Percentiles rank a stretch among this genome's conserved stretches.
These are phyloP conservation scores for Craniophora ligustri DNA, from an alignment of 2,888 invertebrate genomes.

Conservation along the genomic window DNA sequence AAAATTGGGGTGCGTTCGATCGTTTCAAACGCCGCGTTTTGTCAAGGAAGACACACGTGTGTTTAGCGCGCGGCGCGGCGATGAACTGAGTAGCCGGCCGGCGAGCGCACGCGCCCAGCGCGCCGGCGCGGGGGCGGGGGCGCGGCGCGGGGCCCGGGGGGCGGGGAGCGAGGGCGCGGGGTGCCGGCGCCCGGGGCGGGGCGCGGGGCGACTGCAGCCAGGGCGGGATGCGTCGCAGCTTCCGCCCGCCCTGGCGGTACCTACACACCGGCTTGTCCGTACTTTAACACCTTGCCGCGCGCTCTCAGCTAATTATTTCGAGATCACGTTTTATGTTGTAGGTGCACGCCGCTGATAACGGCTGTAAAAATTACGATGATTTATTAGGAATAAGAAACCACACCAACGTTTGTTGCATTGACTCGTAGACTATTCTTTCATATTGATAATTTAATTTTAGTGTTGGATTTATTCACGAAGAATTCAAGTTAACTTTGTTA, in stretches of 20 bases:
- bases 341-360: constrained; percentile 56
- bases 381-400: constrained; percentile 23
- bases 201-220: constrained; percentile 66
- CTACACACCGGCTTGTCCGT: constrained; percentile 49
- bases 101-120: constrained; percentile 84
- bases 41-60: constrained; percentile 72
- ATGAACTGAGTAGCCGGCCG: constrained; percentile 85
- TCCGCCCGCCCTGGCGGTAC: constrained; percentile 80
- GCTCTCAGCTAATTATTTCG: constrained; percentile 62
- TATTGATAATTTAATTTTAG: too few species aligned
- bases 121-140: constrained; percentile 73
- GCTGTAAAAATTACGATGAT: constrained; percentile 38
- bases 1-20: constrained; percentile 75
- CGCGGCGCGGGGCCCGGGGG: constrained; percentile 66
- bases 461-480: too few species aligned
- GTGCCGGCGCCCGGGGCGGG: constrained; percentile 45
- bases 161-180: constrained; percentile 59
- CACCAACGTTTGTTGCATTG: constrained; percentile 1
- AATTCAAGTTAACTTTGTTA: too few species aligned
- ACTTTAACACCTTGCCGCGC: constrained; percentile 51
- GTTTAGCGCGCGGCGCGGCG: constrained; percentile 82
- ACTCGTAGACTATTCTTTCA: neutral
- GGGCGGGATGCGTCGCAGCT: constrained; percentile 83
- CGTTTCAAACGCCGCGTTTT: constrained; percentile 75
- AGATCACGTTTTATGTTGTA: constrained; percentile 60